A percentile compares a stretch with the other conserved stretches of the same genome.
These are phyloP conservation scores for Zhuqinia jingwanae DNA, from an alignment of 2,888 invertebrate species.

Conservation along the genomic window DNA sequence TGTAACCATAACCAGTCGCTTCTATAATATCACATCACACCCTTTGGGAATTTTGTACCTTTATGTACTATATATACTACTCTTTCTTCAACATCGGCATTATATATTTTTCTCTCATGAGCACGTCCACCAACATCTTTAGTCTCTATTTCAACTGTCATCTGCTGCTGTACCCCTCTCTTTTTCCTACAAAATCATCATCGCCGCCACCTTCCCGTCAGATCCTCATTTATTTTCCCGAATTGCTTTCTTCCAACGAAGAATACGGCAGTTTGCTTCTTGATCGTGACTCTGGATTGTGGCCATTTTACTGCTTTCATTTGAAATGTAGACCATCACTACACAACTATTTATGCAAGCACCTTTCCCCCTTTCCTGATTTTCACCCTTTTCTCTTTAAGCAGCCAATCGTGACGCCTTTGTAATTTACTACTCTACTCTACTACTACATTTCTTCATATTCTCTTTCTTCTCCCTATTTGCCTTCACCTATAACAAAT, in stretches of 20 bases:
- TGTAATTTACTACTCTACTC: constrained; percentile 7
- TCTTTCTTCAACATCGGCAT: not conserved
- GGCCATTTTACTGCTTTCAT: not conserved
- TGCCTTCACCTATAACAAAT: not conserved
- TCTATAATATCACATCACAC: no score
- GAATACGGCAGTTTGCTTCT: not conserved
- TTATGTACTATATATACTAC: not conserved
- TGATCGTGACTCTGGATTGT: not conserved
- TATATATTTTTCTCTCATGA: not conserved
- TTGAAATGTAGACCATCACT: not conserved
- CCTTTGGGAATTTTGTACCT: not conserved
- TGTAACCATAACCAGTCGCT: not conserved
- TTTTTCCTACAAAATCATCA: not conserved
- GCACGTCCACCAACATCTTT: not conserved
- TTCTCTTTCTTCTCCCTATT: not conserved
- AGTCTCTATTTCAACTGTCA: not conserved
- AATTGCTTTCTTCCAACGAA: constrained; percentile 38
- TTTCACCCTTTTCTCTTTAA: constrained; percentile 4
- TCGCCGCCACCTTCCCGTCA: constrained; percentile 32
- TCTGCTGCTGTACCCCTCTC: not conserved
- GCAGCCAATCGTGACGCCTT: constrained; percentile 39
- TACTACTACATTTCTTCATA: not conserved
- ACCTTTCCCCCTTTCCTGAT: not conserved
- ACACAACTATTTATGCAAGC: not conserved
- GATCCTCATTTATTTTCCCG: constrained; percentile 49